Conservation (phyloP, 2,113 vertebrate genomes). For the Gobius niger region DNA sequence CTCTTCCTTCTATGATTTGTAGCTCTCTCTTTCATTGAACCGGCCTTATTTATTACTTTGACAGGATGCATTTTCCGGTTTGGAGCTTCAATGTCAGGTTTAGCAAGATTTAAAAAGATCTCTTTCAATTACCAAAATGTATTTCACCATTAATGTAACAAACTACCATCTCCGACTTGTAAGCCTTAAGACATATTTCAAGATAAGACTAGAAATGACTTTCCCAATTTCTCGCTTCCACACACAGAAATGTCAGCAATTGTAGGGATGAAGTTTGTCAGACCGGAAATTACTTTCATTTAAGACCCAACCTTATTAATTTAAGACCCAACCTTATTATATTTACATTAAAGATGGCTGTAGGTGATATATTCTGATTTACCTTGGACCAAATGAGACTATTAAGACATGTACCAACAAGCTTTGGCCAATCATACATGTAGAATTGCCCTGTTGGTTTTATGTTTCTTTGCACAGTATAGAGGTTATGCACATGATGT, state of each 20-base stretch:
- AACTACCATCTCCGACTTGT: neutral
- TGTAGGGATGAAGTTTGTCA: neutral
- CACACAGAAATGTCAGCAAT: neutral
- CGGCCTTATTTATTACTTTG: conserved; percentile 19
- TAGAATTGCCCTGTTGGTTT: too few species aligned
- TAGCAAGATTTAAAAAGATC: neutral
- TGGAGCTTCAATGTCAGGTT: conserved; percentile 16
- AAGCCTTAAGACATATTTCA: conserved; percentile 1
- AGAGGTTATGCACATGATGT: too few species aligned
- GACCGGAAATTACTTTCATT: neutral
- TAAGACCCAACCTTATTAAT: neutral
- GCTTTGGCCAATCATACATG: too few species aligned
- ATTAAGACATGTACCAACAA: too few species aligned
- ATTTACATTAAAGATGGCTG: too few species aligned
- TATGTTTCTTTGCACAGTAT: too few species aligned
- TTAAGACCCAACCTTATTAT: neutral
- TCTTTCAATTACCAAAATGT: neutral
- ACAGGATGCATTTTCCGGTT: conserved; percentile 33
- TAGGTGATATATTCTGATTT: too few species aligned
- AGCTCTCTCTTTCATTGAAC: conserved; percentile 33
- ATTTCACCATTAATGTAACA: neutral
- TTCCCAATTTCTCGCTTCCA: neutral
- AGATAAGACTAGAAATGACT: neutral
- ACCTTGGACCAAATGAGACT: too few species aligned
- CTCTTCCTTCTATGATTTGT: conserved; percentile 34